Base-by-base conservation (phyloP, 2,888 invertebrate genomes). In the Epinotia demarniana region DNA sequence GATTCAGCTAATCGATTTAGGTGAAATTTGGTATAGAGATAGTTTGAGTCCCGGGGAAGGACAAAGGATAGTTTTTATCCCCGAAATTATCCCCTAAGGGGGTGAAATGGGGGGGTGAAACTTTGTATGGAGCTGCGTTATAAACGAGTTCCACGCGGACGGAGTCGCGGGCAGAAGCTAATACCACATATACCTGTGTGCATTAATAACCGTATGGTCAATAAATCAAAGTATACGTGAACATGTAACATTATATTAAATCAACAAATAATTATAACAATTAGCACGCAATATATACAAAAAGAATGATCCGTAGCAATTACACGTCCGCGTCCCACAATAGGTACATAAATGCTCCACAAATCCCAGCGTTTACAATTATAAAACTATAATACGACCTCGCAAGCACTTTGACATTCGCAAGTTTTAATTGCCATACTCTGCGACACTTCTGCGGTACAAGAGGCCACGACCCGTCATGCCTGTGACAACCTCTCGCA, bases 341-440 rank as follows among this genome's bases (percentile, higher is more conserved):
- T 61, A 27, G 23, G 23, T 27, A 58, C 72, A 39, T 72, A 73
- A 73, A 73, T 62, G 27, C 61, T 62, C 67, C 75, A 72, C 75
- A 75, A 75, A 75, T 75, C 71, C 53, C 67, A 27, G 66, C 72
- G 72, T 72, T 72, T 75, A 67, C 75, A 64, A 66, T 75, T 71
- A 88, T 88, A 88, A 89, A 91, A 89, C 89, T 84, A 84, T 80
- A 90, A 88, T 90, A 88, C 84, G 83, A 83, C 82, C 81, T 82
- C 74, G 83, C 86, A 84, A 80, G 83, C 87, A 86, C 92, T 93
- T 93, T 92, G 92, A 93, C 93, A 93, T 93, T 92, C 89, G 92
- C 90, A 92, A 93, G 90, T 93, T 93, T 92, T 93, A 93, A 93
- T 93, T 93, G 93, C 92, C 87, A 86, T 90, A 89, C 92, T 92